Evolutionary conservation across 2,797 vertebrate species (phyloP), one percentile per base, ranked within the genome.

Genomic region (Spheniscus humboldti): DNA sequence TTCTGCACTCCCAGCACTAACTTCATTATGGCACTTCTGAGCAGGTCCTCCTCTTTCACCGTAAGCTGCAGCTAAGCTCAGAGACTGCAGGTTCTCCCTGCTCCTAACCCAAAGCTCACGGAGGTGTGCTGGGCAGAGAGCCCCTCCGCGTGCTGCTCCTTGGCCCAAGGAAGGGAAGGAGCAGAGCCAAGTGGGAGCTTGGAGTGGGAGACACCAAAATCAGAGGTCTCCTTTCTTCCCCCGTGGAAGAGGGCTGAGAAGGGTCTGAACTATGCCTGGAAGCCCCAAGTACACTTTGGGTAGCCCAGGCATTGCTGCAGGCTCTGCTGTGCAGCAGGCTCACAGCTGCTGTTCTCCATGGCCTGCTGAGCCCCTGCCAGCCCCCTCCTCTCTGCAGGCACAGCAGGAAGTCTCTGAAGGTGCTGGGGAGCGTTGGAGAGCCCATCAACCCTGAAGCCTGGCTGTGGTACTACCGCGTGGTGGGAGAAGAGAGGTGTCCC

Each of bases 371-470:
- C 57, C 30, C 56, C 85, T 88, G 72, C 10, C 69, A 89, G 71
- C 48, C 33, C 31, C 37, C 35, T 95, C 69, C 92, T 95, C 84
- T 91, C 88, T 23, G 53, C 97, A 99, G 99, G 98, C 98, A 98
- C 93, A 99, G 98, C 94, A 98, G 99, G 43, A 98, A 98, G 37
- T 99, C 99, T 50, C 98, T 99, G 97, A 99, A 98, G 98, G 97
- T 99, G 57, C 93, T 99, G 97, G 99, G 99, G 45, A 99, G 99
- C 0, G 99, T 99, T 4, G 99, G 99, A 1, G 99, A 99, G 95
- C 99, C 99, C 93, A 99, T 99, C 97, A 99, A 99, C 97, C 99
- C 99, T 0, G 99, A 99, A 97, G 99, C 99, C 88, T 99, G 99
- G 99, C 98, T 99, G 67, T 99, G 99, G 99, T 99, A 99, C 98